Conservation (phyloP, 2,797 vertebrate genomes). For the Epinephelus malabaricus region DNA sequence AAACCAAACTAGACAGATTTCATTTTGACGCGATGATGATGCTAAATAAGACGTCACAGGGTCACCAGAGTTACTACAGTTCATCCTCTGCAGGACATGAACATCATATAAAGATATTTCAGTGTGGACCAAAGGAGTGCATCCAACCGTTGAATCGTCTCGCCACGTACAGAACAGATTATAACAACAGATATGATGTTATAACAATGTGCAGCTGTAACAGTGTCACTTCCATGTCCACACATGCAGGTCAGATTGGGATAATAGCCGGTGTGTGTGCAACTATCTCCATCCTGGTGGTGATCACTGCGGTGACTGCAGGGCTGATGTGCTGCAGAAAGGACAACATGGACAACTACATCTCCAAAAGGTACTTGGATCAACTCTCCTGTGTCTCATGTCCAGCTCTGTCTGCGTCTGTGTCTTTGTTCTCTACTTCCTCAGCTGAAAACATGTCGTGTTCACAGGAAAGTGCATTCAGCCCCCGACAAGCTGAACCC, state of each 20-base stretch:
- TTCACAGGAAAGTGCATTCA: slow-evolving; percentile 72
- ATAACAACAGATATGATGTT: neutral
- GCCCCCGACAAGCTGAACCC: slow-evolving; percentile 80
- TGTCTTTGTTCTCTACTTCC: neutral
- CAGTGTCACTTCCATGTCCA: neutral
- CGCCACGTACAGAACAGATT: too few relatives aligned
- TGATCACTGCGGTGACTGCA: slow-evolving; percentile 35
- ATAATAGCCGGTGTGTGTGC: slow-evolving; percentile 67
- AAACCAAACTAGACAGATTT: too few relatives aligned
- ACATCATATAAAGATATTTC: too few relatives aligned
- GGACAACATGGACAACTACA: slow-evolving; percentile 47
- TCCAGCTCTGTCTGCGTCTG: neutral
- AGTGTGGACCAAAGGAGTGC: too few relatives aligned
- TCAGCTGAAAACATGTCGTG: neutral
- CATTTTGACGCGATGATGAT: too few relatives aligned
- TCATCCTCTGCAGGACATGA: too few relatives aligned
- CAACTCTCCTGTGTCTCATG: neutral
- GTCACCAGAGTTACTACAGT: too few relatives aligned
- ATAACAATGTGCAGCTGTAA: neutral
- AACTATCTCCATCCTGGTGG: slow-evolving; percentile 61
- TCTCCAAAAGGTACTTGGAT: slow-evolving; percentile 79
- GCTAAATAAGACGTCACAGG: too few relatives aligned
- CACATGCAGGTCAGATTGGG: slow-evolving; percentile 68
- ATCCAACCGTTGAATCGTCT: too few relatives aligned
- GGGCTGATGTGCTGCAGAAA: slow-evolving; percentile 69